Evolutionary conservation across 1,140 invertebrate genomes (phyloP).

Genomic region (Carposina sasakii): DNA sequence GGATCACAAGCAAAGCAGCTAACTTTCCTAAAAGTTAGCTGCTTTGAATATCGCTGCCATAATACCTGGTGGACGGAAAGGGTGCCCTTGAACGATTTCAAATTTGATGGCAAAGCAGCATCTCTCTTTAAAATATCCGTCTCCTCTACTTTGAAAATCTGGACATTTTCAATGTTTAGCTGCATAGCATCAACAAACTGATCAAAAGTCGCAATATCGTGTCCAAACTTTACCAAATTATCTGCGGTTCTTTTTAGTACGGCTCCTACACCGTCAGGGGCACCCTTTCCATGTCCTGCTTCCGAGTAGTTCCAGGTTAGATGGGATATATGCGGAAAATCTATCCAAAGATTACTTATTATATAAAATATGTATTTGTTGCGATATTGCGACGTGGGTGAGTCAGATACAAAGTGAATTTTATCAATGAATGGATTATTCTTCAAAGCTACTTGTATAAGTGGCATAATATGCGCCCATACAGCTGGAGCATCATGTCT

Average conservation of each 20-base stretch:
- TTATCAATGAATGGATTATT: conserved; percentile 1
- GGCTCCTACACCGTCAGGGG: conserved; percentile 23
- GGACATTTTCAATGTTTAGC: not conserved
- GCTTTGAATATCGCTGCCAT: conserved; percentile 4
- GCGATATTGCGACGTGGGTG: conserved; percentile 17
- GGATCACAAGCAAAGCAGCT: conserved; percentile 4
- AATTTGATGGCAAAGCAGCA: conserved; percentile 2
- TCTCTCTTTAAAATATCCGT: conserved; percentile 11
- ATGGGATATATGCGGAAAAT: conserved; percentile 9
- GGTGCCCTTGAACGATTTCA: conserved; percentile 6
- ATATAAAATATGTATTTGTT: conserved; percentile 24
- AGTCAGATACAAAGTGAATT: conserved; percentile 19
- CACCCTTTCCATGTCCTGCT: conserved; percentile 22
- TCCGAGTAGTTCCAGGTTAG: conserved; percentile 21
- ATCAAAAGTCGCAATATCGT: conserved; percentile 13
- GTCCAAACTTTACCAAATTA: no score
- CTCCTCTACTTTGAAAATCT: not conserved
- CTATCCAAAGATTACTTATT: conserved; percentile 9
- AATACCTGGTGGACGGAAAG: conserved; percentile 15
- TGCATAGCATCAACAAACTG: conserved; percentile 8
- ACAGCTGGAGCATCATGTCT: conserved; percentile 16
- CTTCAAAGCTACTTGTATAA: conserved; percentile 3
- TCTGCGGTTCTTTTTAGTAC: no score
- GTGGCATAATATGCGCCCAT: conserved; percentile 16
- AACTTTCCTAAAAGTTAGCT: conserved; percentile 6